Percentiles rank a stretch among this genome's conserved stretches.
Conservation (phyloP, 2,797 vertebrate genomes). For the Apodemus agrarius region DNA sequence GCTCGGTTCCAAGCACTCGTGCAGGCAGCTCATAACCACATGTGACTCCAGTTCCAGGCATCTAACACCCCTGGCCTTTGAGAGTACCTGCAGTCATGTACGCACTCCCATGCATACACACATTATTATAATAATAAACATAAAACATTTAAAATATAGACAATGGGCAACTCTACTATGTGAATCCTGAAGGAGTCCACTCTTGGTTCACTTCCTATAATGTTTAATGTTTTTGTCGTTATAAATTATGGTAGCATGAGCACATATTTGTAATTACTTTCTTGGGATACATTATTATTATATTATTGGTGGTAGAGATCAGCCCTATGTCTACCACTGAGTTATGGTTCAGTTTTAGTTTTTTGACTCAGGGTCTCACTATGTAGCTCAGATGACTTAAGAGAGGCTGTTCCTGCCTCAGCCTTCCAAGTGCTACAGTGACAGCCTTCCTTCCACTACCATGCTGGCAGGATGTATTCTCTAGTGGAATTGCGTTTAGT, state of each 20-base stretch:
- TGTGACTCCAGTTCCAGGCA: not conserved
- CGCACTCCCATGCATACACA: not conserved
- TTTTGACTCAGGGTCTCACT: not conserved
- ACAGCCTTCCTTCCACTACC: not conserved
- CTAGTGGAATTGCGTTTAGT: not conserved
- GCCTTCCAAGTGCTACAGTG: not conserved
- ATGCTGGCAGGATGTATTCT: not conserved
- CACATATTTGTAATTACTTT: slow-evolving; percentile 51
- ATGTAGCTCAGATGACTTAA: not conserved
- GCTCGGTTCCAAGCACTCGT: not conserved
- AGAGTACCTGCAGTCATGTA: not conserved
- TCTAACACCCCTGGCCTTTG: not conserved
- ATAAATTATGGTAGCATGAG: not conserved
- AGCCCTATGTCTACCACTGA: not conserved
- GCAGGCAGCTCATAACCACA: not conserved
- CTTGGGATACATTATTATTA: not conserved
- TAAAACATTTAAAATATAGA: not conserved
- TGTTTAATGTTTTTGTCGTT: slow-evolving; percentile 27
- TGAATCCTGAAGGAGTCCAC: not conserved
- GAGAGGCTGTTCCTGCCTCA: not conserved
- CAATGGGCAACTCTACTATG: not conserved
- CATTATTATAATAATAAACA: not conserved
- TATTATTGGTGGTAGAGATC: not conserved
- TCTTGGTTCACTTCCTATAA: slow-evolving; percentile 27
- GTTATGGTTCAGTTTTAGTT: not conserved